Evolutionary conservation across 92 coral and sea anemone genomes (phyloP), one percentile per base, ranked within the genome.

Genomic region (Desmophyllum pertusum): DNA sequence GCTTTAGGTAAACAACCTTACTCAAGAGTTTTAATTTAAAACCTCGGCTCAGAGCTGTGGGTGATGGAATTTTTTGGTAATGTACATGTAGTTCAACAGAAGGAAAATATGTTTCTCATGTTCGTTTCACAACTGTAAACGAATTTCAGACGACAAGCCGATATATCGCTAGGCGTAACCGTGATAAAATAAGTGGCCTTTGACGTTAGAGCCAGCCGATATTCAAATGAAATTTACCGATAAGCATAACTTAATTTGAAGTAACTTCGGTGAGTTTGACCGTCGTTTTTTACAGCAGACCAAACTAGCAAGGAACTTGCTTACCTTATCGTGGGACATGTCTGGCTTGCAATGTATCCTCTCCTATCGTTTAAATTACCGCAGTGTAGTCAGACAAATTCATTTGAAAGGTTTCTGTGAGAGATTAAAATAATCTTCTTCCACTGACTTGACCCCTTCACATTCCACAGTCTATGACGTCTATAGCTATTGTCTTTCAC

Each of bases 281-380:
- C 62, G 40, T 3, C 8, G 6, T 59, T 61, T 27, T 41, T 29
- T 6, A 29, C 37, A 17, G 62, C 33, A 29, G 46, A 5, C n/a
- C n/a, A 39, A 33, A n/a, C n/a, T 11, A 48, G 46, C 25, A 14
- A 27, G 25, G 14, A 30, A 62, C 14, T 23, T 59, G 17, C 72
- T 78, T 64, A 78, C 83, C 83, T 78, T 55, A 2, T 42, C 36
- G 45, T 15, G 73, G 23, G 73, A 36, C 83, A 78, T 78, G 30
- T 17, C 71, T 31, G 37, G 5, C 33, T 40, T 25, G 31, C 2
- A 33, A 38, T 57, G 17, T 77, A 27, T 0, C 18, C 9, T 3
- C 31, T 63, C 13, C 23, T n/a, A 23, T 18, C 42, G 50, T n/a
- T n/a, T n/a, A n/a, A n/a, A 33, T 43, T 10, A 13, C 70, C 73